Conservation (phyloP, 2,797 vertebrate genomes). For the Chrysocyon brachyurus region DNA sequence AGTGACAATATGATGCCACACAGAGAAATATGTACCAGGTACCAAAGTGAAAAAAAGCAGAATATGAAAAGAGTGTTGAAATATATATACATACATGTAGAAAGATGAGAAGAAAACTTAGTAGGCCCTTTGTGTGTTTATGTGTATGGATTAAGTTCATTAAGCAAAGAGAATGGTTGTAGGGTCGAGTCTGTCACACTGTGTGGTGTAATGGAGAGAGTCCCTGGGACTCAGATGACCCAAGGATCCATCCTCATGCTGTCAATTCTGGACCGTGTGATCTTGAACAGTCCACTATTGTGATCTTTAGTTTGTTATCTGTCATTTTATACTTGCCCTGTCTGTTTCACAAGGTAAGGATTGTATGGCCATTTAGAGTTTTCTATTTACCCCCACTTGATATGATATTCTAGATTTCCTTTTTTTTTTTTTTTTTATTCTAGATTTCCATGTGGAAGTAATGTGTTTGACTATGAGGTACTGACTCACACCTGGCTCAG, state of each 20-base stretch:
- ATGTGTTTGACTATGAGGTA: background rate
- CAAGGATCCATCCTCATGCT: background rate
- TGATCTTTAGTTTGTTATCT: slow-evolving; percentile 3
- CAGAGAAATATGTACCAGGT: background rate
- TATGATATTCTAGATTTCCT: slow-evolving; percentile 2
- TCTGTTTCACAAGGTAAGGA: background rate
- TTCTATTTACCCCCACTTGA: background rate
- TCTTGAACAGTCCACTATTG: background rate
- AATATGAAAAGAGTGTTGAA: slow-evolving; percentile 4
- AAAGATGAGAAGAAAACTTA: slow-evolving; percentile 4
- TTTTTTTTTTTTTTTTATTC: background rate
- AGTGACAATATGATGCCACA: background rate
- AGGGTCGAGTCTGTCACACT: background rate
- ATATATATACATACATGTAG: background rate
- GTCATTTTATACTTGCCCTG: background rate
- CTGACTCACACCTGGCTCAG: slow-evolving; percentile 9
- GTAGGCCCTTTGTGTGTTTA: background rate
- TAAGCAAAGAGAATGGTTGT: slow-evolving; percentile 17
- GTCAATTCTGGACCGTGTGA: background rate
- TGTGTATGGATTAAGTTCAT: background rate
- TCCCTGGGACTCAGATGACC: background rate
- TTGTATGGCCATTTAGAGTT: background rate
- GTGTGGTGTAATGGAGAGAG: background rate
- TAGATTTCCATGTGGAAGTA: slow-evolving; percentile 12
- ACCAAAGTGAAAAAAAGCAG: background rate